A percentile compares a stretch with the other conserved stretches of the same genome.
Conservation (phyloP, 2,113 vertebrate genomes). For the Pristiophorus japonicus region DNA sequence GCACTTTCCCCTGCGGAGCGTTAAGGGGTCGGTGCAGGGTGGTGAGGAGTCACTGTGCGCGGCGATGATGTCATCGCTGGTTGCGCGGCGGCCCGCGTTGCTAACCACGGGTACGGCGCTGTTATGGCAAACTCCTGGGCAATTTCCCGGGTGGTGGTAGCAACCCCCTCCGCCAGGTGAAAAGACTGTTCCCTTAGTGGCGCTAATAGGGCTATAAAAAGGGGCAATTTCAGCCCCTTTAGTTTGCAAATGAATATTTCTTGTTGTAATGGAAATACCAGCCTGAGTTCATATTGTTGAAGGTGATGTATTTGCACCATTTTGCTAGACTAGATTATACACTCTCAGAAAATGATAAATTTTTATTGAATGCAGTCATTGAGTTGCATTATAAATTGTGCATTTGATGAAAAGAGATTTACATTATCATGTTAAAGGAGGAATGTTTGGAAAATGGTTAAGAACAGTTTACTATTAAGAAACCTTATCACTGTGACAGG, state of each 20-base stretch:
- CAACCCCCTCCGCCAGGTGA: too few relatives aligned
- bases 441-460: not conserved
- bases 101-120: too few relatives aligned
- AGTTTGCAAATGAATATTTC: not conserved
- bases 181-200: too few relatives aligned
- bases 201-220: too few relatives aligned
- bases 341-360: not conserved
- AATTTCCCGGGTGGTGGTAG: too few relatives aligned
- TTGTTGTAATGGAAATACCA: not conserved
- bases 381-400: not conserved
- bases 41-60: too few relatives aligned
- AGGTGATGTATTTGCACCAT: not conserved
- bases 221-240: too few relatives aligned
- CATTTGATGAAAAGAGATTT: constrained; percentile 5
- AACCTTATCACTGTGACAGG: not conserved
- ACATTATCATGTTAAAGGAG: not conserved
- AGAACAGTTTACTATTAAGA: not conserved
- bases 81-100: too few relatives aligned
- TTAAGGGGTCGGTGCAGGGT: too few relatives aligned
- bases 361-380: not conserved
- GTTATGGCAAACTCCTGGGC: too few relatives aligned
- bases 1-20: too few relatives aligned
- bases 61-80: too few relatives aligned
- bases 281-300: not conserved
- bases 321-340: not conserved